phyloP scores from a whole-genome alignment of 1,140 invertebrate species.

The Drosophila ironensis region DNA sequence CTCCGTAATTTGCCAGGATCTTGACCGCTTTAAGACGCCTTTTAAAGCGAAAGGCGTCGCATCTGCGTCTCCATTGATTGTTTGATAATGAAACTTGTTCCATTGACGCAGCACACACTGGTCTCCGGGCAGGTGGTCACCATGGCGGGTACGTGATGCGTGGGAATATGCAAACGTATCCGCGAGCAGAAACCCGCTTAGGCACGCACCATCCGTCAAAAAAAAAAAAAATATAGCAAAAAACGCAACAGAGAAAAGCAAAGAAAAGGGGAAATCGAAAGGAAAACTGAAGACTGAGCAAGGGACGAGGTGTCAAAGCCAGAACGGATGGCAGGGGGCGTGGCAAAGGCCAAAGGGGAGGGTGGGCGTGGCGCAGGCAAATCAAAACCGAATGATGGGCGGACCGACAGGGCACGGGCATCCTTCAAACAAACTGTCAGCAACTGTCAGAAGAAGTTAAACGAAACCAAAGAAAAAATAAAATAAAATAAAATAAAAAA shows the following conservation, averaged over 20 bases:
- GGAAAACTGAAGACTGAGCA: neutral
- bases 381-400: slow-evolving; percentile 42
- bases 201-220: slow-evolving; percentile 44
- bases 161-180: slow-evolving; percentile 40
- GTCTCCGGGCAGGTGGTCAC: slow-evolving; percentile 22
- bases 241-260: neutral
- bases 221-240: neutral
- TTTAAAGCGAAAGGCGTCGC: neutral
- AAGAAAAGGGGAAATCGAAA: neutral
- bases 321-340: neutral
- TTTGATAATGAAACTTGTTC: neutral
- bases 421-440: slow-evolving; percentile 77
- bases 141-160: slow-evolving; percentile 38
- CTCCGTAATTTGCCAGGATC: too few species aligned
- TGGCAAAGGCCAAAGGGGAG: slow-evolving; percentile 6
- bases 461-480: slow-evolving; percentile 40
- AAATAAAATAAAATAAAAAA: slow-evolving; percentile 30
- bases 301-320: too few species aligned
- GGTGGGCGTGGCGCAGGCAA: slow-evolving; percentile 19
- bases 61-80: neutral
- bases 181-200: slow-evolving; percentile 32
- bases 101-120: slow-evolving; percentile 3
- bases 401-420: slow-evolving; percentile 28
- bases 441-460: slow-evolving; percentile 77
- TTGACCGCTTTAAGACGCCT: too few species aligned